Evolutionary conservation across 2,113 vertebrate species (phyloP).

Genomic region (Theropithecus gelada): DNA sequence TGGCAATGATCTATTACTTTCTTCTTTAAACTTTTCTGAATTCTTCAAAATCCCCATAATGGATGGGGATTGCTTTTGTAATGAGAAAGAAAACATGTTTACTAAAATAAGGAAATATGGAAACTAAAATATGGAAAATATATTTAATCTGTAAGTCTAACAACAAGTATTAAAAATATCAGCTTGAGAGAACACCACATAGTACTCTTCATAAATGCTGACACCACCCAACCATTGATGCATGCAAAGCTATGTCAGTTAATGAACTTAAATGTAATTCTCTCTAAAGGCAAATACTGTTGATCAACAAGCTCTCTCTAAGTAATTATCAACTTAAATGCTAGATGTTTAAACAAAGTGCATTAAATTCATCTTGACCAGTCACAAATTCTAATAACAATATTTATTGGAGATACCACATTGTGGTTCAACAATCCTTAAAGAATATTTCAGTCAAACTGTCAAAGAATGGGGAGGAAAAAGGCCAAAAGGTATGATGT

Average conservation of each 20-base stretch:
- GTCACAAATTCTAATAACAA: conserved; percentile 42
- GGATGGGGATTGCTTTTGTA: not conserved
- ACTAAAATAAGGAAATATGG: not conserved
- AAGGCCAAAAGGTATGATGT: not conserved
- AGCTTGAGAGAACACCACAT: not conserved
- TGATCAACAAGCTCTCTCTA: not conserved
- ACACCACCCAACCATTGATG: not conserved
- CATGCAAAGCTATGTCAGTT: not conserved
- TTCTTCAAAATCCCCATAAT: not conserved
- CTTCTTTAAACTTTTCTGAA: conserved; percentile 12
- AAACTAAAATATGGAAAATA: not conserved
- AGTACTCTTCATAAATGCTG: not conserved
- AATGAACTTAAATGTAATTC: not conserved
- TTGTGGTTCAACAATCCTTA: not conserved
- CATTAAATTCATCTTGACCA: conserved; percentile 37
- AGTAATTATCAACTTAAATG: conserved; percentile 4
- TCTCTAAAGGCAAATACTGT: not conserved
- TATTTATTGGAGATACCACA: conserved; percentile 14
- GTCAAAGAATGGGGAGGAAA: not conserved
- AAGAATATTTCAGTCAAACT: conserved; percentile 22
- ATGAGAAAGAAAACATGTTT: conserved; percentile 1
- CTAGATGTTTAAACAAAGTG: not conserved
- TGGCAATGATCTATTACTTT: not conserved
- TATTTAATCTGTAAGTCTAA: not conserved
- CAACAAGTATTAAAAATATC: not conserved